Percentiles rank a stretch among this genome's conserved stretches.
phyloP scores from a whole-genome alignment of 2,797 vertebrate species.

The Sphenopsis melanotis region DNA sequence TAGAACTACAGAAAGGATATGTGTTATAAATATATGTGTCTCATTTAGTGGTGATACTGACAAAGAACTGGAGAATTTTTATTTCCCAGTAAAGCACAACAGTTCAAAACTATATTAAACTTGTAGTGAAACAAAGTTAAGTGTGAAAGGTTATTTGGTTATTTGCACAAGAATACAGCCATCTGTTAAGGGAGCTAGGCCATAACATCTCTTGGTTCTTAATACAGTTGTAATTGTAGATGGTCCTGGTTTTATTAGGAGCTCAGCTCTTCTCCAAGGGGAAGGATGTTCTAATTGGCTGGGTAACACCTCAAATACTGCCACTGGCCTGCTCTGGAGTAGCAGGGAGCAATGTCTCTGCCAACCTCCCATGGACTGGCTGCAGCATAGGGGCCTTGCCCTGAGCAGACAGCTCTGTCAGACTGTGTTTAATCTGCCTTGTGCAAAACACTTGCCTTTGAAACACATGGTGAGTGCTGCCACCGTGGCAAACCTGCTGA shows the following conservation, averaged over 20 bases:
- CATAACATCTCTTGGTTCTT: background rate
- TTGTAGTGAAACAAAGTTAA: background rate
- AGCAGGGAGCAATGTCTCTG: background rate
- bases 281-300: background rate
- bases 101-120: background rate
- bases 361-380: accelerated
- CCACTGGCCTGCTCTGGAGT: background rate
- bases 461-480: background rate
- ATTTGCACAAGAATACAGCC: background rate
- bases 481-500: accelerated
- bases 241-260: background rate
- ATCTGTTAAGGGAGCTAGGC: background rate
- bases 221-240: background rate
- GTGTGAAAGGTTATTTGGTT: background rate
- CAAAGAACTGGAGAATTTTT: background rate
- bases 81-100: background rate
- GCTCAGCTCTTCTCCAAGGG: background rate
- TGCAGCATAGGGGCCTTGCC: background rate
- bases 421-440: background rate
- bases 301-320: background rate
- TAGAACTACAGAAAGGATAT: background rate
- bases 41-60: background rate
- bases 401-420: background rate
- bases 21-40: background rate
- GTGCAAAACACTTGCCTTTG: background rate